Evolutionary conservation across 2,888 invertebrate genomes (phyloP), one percentile per base, ranked within the genome.

Genomic region (Schrankia costaestrigalis): DNA sequence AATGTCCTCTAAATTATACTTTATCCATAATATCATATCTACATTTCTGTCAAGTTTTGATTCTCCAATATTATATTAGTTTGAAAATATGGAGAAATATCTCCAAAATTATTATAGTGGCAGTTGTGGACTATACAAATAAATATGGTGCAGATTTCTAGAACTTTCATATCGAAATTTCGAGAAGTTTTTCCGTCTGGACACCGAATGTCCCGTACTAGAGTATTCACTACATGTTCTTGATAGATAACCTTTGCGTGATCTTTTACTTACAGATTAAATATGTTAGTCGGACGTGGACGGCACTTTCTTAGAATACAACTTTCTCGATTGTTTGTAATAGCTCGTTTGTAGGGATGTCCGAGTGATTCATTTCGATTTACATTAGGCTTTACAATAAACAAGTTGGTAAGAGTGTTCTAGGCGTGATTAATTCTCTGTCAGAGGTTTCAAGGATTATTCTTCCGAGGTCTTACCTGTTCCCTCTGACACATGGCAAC

Each of bases 241-340:
- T 46, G 39, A 47, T 57, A 54, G 50, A 56, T 56, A 61, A 56
- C 53, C 50, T 43, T 34, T 31, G 35, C 48, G 46, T 61, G 61
- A 60, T 61, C 65, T 61, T 46, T 49, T 50, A 48, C 51, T 56
- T 54, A 39, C 53, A 55, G 56, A 61, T 63, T 62, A 51, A 56
- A 56, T 56, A 54, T 48, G 49, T 56, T 45, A 47, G 41, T 41
- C 35, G 36, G 34, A 45, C 44, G 35, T 37, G 37, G 11, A 26
- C 22, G 23, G 35, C 32, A 49, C 47, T 42, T 35, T 47, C 44
- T 27, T 43, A 21, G 42, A 52, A 52, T 52, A 52, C 53, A 31
- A 52, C 54, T 54, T 54, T 54, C 54, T 39, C 39, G 27, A 19
- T 36, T 31, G 28, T 48, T 18, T 18, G 18, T 18, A 3, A 18